Percentiles rank a stretch among this genome's conserved stretches.
Conservation (phyloP, 2,888 invertebrate genomes). For the Ferdinandea cuprea region DNA sequence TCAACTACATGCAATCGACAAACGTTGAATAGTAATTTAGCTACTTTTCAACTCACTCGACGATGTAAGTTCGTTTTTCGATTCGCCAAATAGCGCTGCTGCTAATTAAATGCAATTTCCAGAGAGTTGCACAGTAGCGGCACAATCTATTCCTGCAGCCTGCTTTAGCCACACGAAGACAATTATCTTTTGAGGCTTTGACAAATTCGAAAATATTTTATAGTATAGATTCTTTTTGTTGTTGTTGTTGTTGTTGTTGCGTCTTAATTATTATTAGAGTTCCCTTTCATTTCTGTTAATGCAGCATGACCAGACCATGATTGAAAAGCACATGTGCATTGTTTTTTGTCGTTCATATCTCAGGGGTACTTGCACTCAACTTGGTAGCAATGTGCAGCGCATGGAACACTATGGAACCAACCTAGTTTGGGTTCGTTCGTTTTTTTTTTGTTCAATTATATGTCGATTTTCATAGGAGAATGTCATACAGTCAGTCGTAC, state of each 20-base stretch:
- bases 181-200: constrained; percentile 38
- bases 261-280: constrained; percentile 28
- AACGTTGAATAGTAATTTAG: constrained; percentile 22
- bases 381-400: constrained; percentile 13
- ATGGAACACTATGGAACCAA: constrained; percentile 59
- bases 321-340: constrained; percentile 58
- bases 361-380: constrained; percentile 63
- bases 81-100: constrained; percentile 27
- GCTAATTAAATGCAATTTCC: constrained; percentile 61
- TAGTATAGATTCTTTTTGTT: background rate
- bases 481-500: constrained; percentile 49
- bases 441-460: constrained; percentile 3
- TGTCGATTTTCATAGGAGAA: constrained; percentile 58
- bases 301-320: constrained; percentile 59
- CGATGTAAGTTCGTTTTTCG: constrained; percentile 6
- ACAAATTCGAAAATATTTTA: constrained; percentile 38
- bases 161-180: constrained; percentile 23
- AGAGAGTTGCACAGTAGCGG: constrained; percentile 16
- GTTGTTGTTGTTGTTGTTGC: background rate
- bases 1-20: constrained; percentile 39
- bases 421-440: constrained; percentile 51
- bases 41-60: background rate
- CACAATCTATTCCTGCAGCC: constrained; percentile 8
- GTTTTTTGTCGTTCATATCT: constrained; percentile 23
- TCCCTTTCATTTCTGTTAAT: constrained; percentile 50